Percentiles rank a stretch among this genome's conserved stretches.
These are phyloP conservation scores for Oscheius sp. DNA, from an alignment of 2,888 invertebrate genomes.

Conservation along the genomic window DNA sequence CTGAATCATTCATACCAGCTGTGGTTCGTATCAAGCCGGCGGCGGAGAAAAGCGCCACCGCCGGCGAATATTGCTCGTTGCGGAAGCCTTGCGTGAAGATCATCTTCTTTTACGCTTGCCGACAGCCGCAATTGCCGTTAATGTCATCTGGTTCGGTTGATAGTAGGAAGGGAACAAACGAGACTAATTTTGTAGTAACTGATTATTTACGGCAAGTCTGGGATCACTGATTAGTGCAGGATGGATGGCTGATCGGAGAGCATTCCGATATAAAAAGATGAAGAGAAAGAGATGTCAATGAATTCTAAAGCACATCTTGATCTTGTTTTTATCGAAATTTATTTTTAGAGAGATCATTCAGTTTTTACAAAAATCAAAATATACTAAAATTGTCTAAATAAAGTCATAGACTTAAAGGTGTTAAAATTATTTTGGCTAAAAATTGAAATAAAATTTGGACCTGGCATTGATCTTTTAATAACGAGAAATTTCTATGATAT, in stretches of 20 bases:
- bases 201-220: not conserved
- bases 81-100: constrained; percentile 68
- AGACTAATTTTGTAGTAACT: not conserved
- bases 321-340: too few relatives aligned
- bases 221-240: not conserved
- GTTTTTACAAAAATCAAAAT: too few relatives aligned
- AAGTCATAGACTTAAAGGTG: too few relatives aligned
- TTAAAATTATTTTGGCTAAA: too few relatives aligned
- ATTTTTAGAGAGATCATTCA: too few relatives aligned
- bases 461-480: too few relatives aligned
- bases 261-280: not conserved
- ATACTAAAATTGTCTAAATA: too few relatives aligned
- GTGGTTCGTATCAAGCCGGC: constrained; percentile 65
- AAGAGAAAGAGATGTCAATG: not conserved
- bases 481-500: too few relatives aligned
- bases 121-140: not conserved
- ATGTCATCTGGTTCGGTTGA: not conserved
- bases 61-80: constrained; percentile 65
- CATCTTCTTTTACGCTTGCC: constrained; percentile 41
- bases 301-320: too few relatives aligned
- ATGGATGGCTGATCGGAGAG: too few relatives aligned
- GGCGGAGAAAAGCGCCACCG: constrained; percentile 66
- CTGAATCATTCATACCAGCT: constrained; percentile 59
- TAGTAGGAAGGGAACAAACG: not conserved
- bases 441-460: too few relatives aligned